Conservation (phyloP, 1,140 invertebrate species). For the Anagrus nilaparvatae region DNA sequence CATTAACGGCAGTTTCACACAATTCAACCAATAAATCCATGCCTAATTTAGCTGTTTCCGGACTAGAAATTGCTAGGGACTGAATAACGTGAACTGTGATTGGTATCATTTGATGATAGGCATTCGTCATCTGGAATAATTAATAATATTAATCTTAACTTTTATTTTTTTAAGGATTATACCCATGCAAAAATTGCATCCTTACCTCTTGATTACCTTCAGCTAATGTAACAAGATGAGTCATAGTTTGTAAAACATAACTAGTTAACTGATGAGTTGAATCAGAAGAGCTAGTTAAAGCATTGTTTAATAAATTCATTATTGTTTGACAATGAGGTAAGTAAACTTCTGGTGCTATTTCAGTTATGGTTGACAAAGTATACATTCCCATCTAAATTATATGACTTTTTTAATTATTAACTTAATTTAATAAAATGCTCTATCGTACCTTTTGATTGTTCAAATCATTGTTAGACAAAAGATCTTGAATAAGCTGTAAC, state of each 20-base stretch:
- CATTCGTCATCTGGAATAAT: conserved; percentile 42
- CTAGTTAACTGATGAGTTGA: conserved; percentile 43
- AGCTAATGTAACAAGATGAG: conserved; percentile 48
- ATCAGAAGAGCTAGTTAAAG: conserved; percentile 41
- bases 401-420: conserved; percentile 8
- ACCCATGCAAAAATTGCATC: conserved; percentile 9
- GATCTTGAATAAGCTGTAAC: conserved; percentile 53
- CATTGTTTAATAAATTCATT: conserved; percentile 44
- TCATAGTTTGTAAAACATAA: conserved; percentile 52
- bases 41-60: conserved; percentile 50
- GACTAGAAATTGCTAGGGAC: conserved; percentile 42
- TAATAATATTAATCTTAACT: conserved; percentile 6
- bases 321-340: conserved; percentile 45
- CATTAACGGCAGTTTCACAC: conserved; percentile 52
- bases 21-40: conserved; percentile 67
- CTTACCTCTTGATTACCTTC: conserved; percentile 49
- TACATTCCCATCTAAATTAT: conserved; percentile 51
- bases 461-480: conserved; percentile 44
- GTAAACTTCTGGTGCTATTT: conserved; percentile 49
- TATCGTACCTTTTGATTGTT: conserved; percentile 48
- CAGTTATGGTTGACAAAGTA: conserved; percentile 52
- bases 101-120: conserved; percentile 54
- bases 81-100: conserved; percentile 49
- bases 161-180: conserved; percentile 3
- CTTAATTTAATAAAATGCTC: not conserved